Evolutionary conservation across 2,797 vertebrate genomes (phyloP).

Genomic region (Danionella dracula): DNA sequence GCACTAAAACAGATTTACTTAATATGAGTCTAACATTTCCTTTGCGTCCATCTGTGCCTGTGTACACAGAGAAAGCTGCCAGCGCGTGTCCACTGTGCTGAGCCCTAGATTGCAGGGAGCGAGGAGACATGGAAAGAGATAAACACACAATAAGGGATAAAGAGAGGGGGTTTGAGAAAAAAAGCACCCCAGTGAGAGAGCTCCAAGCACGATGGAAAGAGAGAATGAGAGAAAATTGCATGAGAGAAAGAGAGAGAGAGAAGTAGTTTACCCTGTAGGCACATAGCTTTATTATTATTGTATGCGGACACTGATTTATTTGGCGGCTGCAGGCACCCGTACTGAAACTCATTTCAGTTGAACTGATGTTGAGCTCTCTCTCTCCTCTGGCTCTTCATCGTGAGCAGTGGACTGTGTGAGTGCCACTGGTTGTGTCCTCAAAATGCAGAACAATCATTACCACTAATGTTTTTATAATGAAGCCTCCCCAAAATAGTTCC

Average conservation of each 20-base stretch:
- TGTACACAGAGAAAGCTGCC: conserved; percentile 30
- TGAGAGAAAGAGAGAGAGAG: conserved; percentile 18
- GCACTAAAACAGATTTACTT: conserved; percentile 17
- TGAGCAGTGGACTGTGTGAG: conserved; percentile 39
- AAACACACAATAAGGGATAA: conserved; percentile 28
- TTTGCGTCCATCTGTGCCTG: conserved; percentile 3
- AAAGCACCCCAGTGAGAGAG: conserved; percentile 20
- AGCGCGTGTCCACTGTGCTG: neutral
- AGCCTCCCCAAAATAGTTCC: conserved; percentile 34
- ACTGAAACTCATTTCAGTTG: conserved; percentile 29
- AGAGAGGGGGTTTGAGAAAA: conserved; percentile 13
- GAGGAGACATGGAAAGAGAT: conserved; percentile 1
- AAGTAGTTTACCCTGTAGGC: conserved; percentile 31
- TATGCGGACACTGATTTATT: conserved; percentile 62
- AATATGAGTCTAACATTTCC: conserved; percentile 27
- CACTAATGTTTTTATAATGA: conserved; percentile 47
- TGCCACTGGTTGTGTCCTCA: conserved; percentile 37
- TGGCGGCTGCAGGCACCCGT: conserved; percentile 40
- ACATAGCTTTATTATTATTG: conserved; percentile 47
- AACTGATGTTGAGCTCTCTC: conserved; percentile 13
- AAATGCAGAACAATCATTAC: conserved; percentile 44
- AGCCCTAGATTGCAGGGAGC: conserved; percentile 25
- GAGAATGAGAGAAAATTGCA: conserved; percentile 24
- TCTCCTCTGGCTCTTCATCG: conserved; percentile 23
- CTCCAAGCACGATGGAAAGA: conserved; percentile 25